phyloP scores from a whole-genome alignment of 2,113 vertebrate genomes.

The Megaceryle maxima region DNA sequence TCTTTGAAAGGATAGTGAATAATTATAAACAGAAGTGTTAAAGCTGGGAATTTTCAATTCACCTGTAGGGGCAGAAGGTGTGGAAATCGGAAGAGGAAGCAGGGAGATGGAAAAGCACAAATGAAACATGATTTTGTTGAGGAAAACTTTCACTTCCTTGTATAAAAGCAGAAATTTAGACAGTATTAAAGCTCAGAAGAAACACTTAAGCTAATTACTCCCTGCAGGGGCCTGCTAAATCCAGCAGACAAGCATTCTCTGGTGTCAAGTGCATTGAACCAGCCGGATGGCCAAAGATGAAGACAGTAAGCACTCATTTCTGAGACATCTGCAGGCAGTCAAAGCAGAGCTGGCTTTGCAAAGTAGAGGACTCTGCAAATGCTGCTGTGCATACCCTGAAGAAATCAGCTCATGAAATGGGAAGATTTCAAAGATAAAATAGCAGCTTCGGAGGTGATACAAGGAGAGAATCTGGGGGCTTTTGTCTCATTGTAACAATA shows the following conservation, averaged over 20 bases:
- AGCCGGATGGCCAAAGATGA: background rate
- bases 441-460: background rate
- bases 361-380: background rate
- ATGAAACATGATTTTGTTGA: background rate
- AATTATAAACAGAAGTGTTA: background rate
- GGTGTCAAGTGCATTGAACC: background rate
- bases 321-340: background rate
- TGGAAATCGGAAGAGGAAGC: background rate
- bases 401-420: background rate
- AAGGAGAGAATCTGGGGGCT: background rate
- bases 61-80: background rate
- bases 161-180: background rate
- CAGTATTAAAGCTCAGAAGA: background rate
- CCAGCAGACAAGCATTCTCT: background rate
- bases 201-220: background rate
- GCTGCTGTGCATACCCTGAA: background rate
- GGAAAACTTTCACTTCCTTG: background rate
- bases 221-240: background rate
- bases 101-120: background rate
- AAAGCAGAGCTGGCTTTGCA: background rate
- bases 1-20: background rate
- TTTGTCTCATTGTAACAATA: accelerated
- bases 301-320: background rate
- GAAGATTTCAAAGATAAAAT: background rate
- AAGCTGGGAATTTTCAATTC: background rate